phyloP scores from a whole-genome alignment of 2,888 invertebrate genomes.

The Chloroclystis v-ata region DNA sequence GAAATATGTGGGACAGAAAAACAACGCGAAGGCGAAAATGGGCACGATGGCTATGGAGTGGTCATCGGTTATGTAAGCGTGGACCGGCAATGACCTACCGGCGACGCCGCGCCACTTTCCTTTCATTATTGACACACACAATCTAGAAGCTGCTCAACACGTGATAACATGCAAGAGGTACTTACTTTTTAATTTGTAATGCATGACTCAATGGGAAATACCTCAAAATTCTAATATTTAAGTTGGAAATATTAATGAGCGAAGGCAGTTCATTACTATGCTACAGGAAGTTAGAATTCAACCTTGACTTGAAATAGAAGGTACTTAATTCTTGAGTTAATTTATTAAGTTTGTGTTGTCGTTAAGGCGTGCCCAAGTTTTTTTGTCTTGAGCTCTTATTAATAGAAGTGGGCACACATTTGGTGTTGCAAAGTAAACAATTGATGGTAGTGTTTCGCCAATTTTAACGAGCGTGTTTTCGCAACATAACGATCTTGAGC shows the following conservation, averaged over 20 bases:
- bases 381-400: neutral
- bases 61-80: conserved; percentile 65
- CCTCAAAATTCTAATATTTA: conserved; percentile 5
- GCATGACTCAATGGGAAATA: conserved; percentile 21
- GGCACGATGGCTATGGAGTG: conserved; percentile 59
- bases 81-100: conserved; percentile 74
- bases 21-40: conserved; percentile 40
- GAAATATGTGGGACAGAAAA: conserved; percentile 28
- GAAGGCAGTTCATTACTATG: conserved; percentile 11
- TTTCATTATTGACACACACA: conserved; percentile 76
- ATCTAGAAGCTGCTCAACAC: conserved; percentile 54
- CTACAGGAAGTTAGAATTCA: conserved; percentile 16
- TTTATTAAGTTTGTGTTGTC: conserved; percentile 3
- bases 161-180: conserved; percentile 40
- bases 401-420: neutral
- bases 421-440: conserved; percentile 8
- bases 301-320: conserved; percentile 15
- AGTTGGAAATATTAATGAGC: conserved; percentile 9
- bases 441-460: conserved; percentile 22
- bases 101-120: conserved; percentile 67
- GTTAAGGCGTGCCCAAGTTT: neutral
- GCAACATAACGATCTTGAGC: conserved; percentile 35
- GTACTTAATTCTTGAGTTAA: conserved; percentile 5
- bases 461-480: conserved; percentile 29
- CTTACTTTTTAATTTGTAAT: conserved; percentile 16